phyloP scores from a whole-genome alignment of 2,888 invertebrate species.

The Pasiphila rectangulata region DNA sequence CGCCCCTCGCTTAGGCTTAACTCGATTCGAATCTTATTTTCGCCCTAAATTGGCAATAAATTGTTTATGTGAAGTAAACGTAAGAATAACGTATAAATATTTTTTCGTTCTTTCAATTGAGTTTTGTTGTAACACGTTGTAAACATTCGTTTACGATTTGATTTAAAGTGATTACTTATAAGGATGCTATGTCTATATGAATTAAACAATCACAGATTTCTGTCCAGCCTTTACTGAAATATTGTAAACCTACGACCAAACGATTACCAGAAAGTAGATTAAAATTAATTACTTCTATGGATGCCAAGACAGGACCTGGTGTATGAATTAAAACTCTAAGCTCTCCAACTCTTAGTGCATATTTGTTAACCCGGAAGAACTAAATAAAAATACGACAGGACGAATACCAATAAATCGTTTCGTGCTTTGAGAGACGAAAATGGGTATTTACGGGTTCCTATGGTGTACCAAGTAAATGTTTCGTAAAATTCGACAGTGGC shows the following conservation, averaged over 20 bases:
- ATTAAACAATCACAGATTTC: no score
- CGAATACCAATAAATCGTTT: neutral
- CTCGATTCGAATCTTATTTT: conserved; percentile 36
- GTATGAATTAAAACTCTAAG: neutral
- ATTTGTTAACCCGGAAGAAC: neutral
- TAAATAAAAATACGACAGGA: neutral
- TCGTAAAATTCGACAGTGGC: conserved; percentile 52
- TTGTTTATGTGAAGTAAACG: conserved; percentile 38
- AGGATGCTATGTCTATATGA: no score
- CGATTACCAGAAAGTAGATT: no score
- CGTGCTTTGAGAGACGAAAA: conserved; percentile 10
- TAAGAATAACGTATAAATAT: conserved; percentile 16
- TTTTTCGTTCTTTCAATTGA: conserved; percentile 26
- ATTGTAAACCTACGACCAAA: no score
- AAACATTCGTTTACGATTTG: no score
- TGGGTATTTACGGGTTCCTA: conserved; percentile 16
- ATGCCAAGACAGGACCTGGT: no score
- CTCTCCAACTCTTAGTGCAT: neutral
- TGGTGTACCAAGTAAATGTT: conserved; percentile 29
- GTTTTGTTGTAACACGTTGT: conserved; percentile 4
- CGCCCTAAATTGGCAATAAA: conserved; percentile 42
- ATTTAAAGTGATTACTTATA: no score
- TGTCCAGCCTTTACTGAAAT: no score
- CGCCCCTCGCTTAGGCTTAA: conserved; percentile 34
- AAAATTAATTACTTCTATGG: no score